Evolutionary conservation across 1,140 invertebrate genomes (phyloP), one percentile per base, ranked within the genome.

Genomic region (Heliconius melpomene): DNA sequence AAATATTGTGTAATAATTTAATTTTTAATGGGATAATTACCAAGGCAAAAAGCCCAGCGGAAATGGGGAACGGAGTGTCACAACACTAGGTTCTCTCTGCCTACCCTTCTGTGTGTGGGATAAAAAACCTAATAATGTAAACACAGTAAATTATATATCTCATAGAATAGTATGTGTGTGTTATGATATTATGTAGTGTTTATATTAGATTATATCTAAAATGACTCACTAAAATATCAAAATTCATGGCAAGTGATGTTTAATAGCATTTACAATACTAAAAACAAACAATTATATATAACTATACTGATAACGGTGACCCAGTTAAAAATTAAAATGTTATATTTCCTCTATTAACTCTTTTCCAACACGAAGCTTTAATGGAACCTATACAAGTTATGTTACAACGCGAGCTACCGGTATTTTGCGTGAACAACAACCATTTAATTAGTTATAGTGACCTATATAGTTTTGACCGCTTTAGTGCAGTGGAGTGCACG

Each of bases 401-500:
- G 75, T 83, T 82, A 81, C 70, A 60, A 74, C 85, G 82, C 79
- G 80, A 83, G 79, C 85, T 84, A 82, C 84, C 80, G 77, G 82
- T 83, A 83, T 87, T 86, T 87, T 85, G 85, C 86, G 86, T 87
- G 86, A 82, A 84, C 78, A 83, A 76, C 76, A 78, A 79, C 80
- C 77, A 72, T 87, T 85, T 90, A 89, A 89, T 91, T 89, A 89
- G 83, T 86, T 83, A 85, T 86, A 86, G 81, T 89, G 89, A 90
- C 90, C 90, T 86, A 88, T 87, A 90, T 89, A 84, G 79, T 82
- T 83, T 85, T 83, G 79, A 87, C 74, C 83, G 60, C 60, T 29
- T 66, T 29, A 66, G 60, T 66, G 60, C 60, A 66, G 23, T 60
- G 60, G 60, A 66, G 11, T 66, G 9, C 54, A 20, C n/a, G 23